These are phyloP conservation scores for Cerastis rubricosa DNA, from an alignment of 2,888 invertebrate species.

Conservation along the genomic window DNA sequence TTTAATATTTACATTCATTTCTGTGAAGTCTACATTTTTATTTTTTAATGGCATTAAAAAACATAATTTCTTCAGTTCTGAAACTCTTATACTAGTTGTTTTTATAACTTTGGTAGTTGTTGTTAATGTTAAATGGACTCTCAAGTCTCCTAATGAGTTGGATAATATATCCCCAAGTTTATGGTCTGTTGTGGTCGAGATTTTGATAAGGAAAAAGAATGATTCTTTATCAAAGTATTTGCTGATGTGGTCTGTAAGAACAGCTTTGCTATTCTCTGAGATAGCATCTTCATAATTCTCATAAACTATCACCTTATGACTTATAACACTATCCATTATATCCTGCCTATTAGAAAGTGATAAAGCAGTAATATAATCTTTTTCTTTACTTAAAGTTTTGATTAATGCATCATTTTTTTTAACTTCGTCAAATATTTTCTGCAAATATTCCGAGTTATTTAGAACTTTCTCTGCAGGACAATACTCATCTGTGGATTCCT, in stretches of 20 bases:
- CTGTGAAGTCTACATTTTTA: constrained; percentile 55
- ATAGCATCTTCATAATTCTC: constrained; percentile 80
- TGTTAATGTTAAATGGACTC: constrained; percentile 78
- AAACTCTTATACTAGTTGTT: constrained; percentile 76
- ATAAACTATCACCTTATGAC: constrained; percentile 72
- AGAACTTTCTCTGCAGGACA: constrained; percentile 76
- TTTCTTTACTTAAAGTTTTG: constrained; percentile 75
- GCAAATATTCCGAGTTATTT: constrained; percentile 76
- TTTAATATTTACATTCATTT: constrained; percentile 76
- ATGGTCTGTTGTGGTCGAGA: constrained; percentile 69
- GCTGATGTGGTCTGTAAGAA: constrained; percentile 74
- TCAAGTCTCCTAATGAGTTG: constrained; percentile 64
- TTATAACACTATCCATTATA: constrained; percentile 77
- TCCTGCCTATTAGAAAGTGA: constrained; percentile 82
- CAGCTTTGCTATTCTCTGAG: constrained; percentile 69
- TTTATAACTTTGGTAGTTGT: constrained; percentile 72
- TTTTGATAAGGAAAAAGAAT: constrained; percentile 75
- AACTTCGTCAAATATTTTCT: constrained; percentile 76
- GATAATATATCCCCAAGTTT: constrained; percentile 69
- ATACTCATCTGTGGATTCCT: constrained; percentile 68
- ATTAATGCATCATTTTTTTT: constrained; percentile 75
- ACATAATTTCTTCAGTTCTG: constrained; percentile 73
- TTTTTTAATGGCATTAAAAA: constrained; percentile 75
- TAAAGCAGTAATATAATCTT: constrained; percentile 78
- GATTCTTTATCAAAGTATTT: constrained; percentile 77